Percentiles rank a stretch among this genome's conserved stretches.
phyloP scores from a whole-genome alignment of 2,113 vertebrate species.

The Brachyhypopomus gauderio region DNA sequence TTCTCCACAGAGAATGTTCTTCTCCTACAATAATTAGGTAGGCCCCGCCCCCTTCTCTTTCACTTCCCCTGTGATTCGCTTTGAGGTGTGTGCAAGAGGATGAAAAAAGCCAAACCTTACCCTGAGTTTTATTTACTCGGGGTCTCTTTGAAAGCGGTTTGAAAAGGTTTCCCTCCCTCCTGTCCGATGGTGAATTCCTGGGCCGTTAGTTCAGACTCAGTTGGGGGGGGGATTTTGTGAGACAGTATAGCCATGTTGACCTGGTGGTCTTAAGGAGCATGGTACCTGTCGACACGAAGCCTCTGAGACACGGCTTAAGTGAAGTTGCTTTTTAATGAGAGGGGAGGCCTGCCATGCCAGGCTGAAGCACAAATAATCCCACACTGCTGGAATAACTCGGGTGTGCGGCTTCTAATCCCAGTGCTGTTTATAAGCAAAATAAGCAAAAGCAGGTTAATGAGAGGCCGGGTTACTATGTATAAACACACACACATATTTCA shows the following conservation, averaged over 20 bases:
- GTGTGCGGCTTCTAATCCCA: conserved; percentile 49
- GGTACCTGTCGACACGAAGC: conserved; percentile 73
- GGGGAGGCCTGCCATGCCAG: conserved; percentile 61
- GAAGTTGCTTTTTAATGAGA: conserved; percentile 69
- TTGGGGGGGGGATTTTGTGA: conserved; percentile 68
- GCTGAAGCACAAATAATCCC: conserved; percentile 69
- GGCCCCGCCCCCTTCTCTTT: conserved; percentile 23
- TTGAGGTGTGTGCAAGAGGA: conserved; percentile 25
- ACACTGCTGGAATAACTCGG: conserved; percentile 49
- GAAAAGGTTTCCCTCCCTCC: conserved; percentile 42
- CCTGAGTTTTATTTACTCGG: conserved; percentile 42
- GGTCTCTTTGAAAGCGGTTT: conserved; percentile 24
- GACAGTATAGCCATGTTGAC: conserved; percentile 71
- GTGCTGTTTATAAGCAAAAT: conserved; percentile 44
- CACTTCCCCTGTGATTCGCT: conserved; percentile 29
- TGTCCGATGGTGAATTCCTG: conserved; percentile 45
- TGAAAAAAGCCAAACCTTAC: conserved; percentile 20
- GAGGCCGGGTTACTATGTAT: conserved; percentile 24
- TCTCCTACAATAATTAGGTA: conserved; percentile 55
- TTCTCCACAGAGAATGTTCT: conserved; percentile 52
- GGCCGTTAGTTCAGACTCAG: conserved; percentile 48
- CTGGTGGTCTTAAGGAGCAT: conserved; percentile 72
- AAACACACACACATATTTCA: conserved; percentile 30
- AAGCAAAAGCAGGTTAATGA: conserved; percentile 49
- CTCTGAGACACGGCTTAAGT: conserved; percentile 72